Conservation (phyloP, 2,797 vertebrate species). For the Diplodus sargus region DNA sequence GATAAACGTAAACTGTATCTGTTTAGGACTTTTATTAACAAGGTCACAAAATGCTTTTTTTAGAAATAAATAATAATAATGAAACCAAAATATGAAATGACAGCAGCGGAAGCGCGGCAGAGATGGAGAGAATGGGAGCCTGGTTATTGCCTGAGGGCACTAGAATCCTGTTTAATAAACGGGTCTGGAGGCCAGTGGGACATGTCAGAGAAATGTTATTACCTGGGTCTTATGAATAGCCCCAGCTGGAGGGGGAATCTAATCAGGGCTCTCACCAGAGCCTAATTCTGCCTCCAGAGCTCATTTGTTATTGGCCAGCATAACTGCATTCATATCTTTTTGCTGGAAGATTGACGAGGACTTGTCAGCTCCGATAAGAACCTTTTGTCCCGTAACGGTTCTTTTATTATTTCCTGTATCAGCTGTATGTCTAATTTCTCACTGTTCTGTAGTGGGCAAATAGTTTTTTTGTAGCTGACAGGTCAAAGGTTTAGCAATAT, state of each 20-base stretch:
- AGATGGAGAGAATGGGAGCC: constrained; percentile 57
- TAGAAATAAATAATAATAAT: no score
- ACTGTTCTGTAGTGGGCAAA: background rate
- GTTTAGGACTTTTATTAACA: no score
- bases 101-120: constrained; percentile 35
- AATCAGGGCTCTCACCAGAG: constrained; percentile 67
- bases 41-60: no score
- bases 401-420: constrained; percentile 31
- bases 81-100: no score
- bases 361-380: constrained; percentile 53
- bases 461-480: constrained; percentile 7
- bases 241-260: constrained; percentile 64
- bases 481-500: constrained; percentile 14
- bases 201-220: constrained; percentile 81
- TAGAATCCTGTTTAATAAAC: constrained; percentile 79
- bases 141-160: constrained; percentile 74
- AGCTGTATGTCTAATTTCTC: constrained; percentile 20
- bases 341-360: constrained; percentile 46
- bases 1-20: no score
- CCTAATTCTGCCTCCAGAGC: constrained; percentile 61
- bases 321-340: constrained; percentile 51
- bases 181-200: constrained; percentile 71
- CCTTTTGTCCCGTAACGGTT: constrained; percentile 1
- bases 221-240: constrained; percentile 81
- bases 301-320: constrained; percentile 59